phyloP scores from a whole-genome alignment of 2,797 vertebrate species.

The Threskiornis aethiopicus region DNA sequence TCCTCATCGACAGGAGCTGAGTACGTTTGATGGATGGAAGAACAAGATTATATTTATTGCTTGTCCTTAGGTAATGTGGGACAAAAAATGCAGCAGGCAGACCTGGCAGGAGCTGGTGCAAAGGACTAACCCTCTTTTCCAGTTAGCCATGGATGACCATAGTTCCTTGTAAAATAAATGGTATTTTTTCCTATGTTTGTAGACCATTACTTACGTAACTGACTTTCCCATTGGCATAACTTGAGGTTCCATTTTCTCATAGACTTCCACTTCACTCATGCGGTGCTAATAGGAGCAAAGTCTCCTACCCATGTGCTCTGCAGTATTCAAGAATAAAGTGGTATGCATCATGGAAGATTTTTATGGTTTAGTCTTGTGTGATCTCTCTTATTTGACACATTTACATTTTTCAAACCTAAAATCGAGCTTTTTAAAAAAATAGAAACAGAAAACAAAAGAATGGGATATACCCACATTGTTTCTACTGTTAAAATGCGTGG shows the following conservation, averaged over 20 bases:
- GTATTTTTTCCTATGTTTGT: not conserved
- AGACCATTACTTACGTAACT: not conserved
- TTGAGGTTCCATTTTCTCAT: not conserved
- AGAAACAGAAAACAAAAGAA: not conserved
- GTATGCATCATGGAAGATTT: not conserved
- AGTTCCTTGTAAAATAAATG: not conserved
- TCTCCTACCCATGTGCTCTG: not conserved
- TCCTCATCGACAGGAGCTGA: not conserved
- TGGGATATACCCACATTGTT: not conserved
- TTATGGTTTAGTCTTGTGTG: not conserved
- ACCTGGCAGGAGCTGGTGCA: not conserved
- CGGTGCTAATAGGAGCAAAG: not conserved
- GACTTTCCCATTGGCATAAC: not conserved
- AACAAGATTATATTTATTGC: not conserved
- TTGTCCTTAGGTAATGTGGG: not conserved
- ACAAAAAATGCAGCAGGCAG: not conserved
- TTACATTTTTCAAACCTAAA: not conserved
- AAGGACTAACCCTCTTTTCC: not conserved
- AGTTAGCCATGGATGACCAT: not conserved
- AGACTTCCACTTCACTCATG: not conserved
- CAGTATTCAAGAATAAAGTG: not conserved
- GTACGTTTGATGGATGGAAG: not conserved
- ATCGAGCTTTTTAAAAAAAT: not conserved
- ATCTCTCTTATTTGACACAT: not conserved
- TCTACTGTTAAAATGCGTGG: not conserved